Evolutionary conservation across 1,140 invertebrate species (phyloP).

Genomic region (Heliconius himera): DNA sequence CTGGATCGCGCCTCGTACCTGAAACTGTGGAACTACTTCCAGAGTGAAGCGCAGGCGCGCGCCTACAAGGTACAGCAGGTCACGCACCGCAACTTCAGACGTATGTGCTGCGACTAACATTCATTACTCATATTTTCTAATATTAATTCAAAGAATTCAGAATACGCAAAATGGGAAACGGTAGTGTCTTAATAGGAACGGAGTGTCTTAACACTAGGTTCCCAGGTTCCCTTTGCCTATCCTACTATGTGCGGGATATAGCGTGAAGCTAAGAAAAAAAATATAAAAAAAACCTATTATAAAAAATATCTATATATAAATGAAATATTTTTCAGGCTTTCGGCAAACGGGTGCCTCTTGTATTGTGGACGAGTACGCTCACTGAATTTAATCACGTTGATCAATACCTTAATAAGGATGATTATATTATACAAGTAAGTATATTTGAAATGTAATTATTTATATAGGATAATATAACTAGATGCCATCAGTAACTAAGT

Average conservation of each 20-base stretch:
- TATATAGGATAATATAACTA: background rate
- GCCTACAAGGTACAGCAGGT: slow-evolving; percentile 78
- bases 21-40: slow-evolving; percentile 90
- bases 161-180: too few species aligned
- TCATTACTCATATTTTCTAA: too few species aligned
- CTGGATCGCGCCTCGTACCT: slow-evolving; percentile 85
- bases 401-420: slow-evolving; percentile 85
- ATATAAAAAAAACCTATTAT: too few species aligned
- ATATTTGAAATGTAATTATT: background rate
- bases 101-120: too few species aligned
- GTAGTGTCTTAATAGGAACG: too few species aligned
- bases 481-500: too few species aligned
- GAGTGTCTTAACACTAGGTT: background rate
- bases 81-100: too few species aligned
- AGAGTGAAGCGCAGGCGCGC: slow-evolving; percentile 84
- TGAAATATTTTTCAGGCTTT: slow-evolving; percentile 64
- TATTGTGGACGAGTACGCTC: slow-evolving; percentile 92
- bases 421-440: slow-evolving; percentile 88
- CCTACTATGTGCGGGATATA: too few species aligned
- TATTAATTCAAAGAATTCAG: background rate
- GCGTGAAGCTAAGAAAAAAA: too few species aligned
- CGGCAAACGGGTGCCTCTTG: slow-evolving; percentile 83
- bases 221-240: background rate
- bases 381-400: slow-evolving; percentile 86
- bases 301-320: too few species aligned